Evolutionary conservation across 2,797 vertebrate genomes (phyloP).

Genomic region (Urocyon cinereoargenteus): DNA sequence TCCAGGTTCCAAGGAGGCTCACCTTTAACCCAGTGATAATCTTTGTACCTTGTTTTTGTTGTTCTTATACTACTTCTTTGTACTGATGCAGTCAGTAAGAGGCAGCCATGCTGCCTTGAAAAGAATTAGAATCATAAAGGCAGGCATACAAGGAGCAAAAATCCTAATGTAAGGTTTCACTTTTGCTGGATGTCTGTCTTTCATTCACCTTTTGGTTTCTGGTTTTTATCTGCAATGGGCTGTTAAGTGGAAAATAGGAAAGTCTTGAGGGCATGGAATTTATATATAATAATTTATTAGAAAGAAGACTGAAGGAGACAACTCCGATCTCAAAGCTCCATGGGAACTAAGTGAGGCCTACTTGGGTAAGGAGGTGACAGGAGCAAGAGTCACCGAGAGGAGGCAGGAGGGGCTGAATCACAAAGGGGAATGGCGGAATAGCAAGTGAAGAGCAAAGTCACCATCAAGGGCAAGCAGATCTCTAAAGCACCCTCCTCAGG

Average conservation of each 20-base stretch:
- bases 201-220: neutral
- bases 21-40: neutral
- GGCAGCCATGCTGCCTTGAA: neutral
- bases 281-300: slow-evolving; percentile 25
- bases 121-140: slow-evolving; percentile 29
- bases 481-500: neutral
- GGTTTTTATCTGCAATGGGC: neutral
- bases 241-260: slow-evolving; percentile 4
- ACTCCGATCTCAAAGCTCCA: neutral
- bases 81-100: neutral
- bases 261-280: neutral
- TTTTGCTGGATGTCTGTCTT: neutral
- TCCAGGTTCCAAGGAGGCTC: neutral
- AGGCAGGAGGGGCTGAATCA: neutral
- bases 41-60: neutral
- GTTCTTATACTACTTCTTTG: neutral
- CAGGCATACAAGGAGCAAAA: neutral
- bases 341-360: neutral
- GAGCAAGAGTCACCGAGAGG: neutral
- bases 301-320: slow-evolving; percentile 8
- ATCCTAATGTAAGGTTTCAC: neutral
- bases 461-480: neutral
- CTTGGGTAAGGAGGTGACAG: neutral
- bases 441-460: neutral
- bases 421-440: no score